Evolutionary conservation across 1,140 invertebrate species (phyloP), one percentile per base, ranked within the genome.

Genomic region (Euura saliciscinereae): DNA sequence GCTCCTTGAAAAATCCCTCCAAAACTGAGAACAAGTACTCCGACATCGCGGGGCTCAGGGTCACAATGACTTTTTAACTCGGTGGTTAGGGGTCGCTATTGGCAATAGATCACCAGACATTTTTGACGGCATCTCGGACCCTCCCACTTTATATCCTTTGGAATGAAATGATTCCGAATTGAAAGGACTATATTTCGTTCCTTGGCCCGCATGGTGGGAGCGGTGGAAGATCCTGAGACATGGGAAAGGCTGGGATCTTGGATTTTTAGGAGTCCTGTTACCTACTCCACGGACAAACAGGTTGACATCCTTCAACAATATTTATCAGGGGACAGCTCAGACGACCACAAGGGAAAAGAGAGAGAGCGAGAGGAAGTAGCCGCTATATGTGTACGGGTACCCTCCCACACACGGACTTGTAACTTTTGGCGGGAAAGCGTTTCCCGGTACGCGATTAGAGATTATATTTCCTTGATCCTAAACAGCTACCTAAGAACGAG

Each of bases 231-330:
- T 42, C 59, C 42, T 65, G 66, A 43, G 65, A 51, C 42, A 66
- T 75, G 78, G 69, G 74, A 78, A 78, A 80, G 59, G 74, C 75
- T 77, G 65, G 44, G 44, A 44, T 4, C 59, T 65, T 28, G 51
- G 51, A n/a, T 59, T n/a, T n/a, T 59, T 59, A 28, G 69, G 72
- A 71, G 67, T 75, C 74, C 70, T 76, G 75, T 77, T 75, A 79
- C 71, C 68, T 13, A 71, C 13, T 28, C 43, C 8, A 51, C 59
- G 68, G 74, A 70, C 70, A 79, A 80, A 78, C 76, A 80, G 76
- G 76, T 80, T 80, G 76, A 80, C 73, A 73, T 79, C 73, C 72
- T 73, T 73, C 74, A 76, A 75, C 74, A 76, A 74, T 75, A 78
- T 80, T 78, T 78, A 78, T 11, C 73, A 72, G 70, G 71, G 28